Conservation (phyloP, 23 tunicate genomes). For the Trididemnum clinides region DNA sequence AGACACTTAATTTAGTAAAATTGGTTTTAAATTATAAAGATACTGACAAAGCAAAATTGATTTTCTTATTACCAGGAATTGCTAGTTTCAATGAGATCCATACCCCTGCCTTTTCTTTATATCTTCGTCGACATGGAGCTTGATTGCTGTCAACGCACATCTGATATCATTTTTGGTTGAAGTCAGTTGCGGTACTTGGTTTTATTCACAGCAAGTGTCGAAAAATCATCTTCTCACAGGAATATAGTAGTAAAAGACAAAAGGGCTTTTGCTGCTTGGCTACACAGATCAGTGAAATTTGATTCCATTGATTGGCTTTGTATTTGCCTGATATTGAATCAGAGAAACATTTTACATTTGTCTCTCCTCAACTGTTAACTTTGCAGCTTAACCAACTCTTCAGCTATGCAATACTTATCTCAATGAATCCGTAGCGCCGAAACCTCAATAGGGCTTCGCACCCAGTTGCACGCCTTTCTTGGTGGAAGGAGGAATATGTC, state of each 20-base stretch:
- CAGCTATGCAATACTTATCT: slow-evolving; percentile 26
- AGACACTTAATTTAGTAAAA: too few relatives aligned
- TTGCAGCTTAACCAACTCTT: slow-evolving; percentile 45
- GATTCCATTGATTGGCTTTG: slow-evolving; percentile 19
- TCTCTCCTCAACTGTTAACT: slow-evolving; percentile 50
- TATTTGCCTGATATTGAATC: slow-evolving; percentile 29
- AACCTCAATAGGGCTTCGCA: slow-evolving; percentile 44
- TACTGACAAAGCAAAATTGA: too few relatives aligned
- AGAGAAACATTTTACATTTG: slow-evolving; percentile 31
- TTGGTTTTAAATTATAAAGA: too few relatives aligned
- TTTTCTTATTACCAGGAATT: background rate
- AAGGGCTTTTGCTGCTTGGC: slow-evolving; percentile 24
- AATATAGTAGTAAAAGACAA: background rate
- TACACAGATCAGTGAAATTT: slow-evolving; percentile 7
- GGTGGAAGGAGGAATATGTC: too few relatives aligned
- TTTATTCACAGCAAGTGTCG: slow-evolving; percentile 25
- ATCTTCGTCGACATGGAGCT: background rate
- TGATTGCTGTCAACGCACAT: background rate
- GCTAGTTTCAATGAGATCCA: background rate
- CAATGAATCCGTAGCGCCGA: slow-evolving; percentile 30
- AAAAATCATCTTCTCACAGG: background rate
- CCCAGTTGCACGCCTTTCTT: slow-evolving; percentile 45
- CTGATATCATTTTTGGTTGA: background rate
- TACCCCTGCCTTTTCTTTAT: background rate
- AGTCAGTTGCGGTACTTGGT: background rate